Percentiles rank a stretch among this genome's conserved stretches.
phyloP scores from a whole-genome alignment of 2,113 vertebrate species.

The Phyllostomus hastatus region DNA sequence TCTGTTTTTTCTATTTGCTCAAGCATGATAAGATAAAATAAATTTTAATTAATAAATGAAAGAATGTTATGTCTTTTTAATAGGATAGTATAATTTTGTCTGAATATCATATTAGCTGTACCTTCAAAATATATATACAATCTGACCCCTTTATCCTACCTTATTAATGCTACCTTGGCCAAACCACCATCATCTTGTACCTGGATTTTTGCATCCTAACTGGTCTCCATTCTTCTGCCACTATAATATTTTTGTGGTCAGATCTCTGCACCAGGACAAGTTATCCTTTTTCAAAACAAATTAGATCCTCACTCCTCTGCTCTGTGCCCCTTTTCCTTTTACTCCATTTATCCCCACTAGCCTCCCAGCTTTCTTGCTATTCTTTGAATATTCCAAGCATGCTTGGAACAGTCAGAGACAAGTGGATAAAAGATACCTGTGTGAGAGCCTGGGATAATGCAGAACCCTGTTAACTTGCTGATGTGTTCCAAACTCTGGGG shows the following conservation, averaged over 20 bases:
- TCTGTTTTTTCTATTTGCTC: not conserved
- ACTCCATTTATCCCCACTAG: not conserved
- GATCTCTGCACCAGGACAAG: not conserved
- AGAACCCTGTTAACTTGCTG: not conserved
- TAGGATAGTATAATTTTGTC: not conserved
- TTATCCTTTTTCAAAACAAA: not conserved
- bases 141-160: not conserved
- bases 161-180: not conserved
- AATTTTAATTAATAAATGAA: not conserved
- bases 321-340: not conserved
- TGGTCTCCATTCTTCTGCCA: not conserved
- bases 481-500: not conserved
- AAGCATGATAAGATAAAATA: constrained; percentile 8
- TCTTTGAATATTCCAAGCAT: not conserved
- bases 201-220: not conserved
- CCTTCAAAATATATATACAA: not conserved
- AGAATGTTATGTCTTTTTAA: not conserved
- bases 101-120: not conserved
- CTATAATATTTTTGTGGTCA: not conserved
- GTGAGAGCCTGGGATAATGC: not conserved
- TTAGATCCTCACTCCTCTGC: not conserved
- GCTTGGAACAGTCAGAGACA: not conserved
- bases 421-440: not conserved
- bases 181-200: not conserved
- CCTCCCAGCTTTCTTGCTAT: not conserved